Conservation (phyloP, 2,113 vertebrate species). For the Festucalex cinctus region DNA sequence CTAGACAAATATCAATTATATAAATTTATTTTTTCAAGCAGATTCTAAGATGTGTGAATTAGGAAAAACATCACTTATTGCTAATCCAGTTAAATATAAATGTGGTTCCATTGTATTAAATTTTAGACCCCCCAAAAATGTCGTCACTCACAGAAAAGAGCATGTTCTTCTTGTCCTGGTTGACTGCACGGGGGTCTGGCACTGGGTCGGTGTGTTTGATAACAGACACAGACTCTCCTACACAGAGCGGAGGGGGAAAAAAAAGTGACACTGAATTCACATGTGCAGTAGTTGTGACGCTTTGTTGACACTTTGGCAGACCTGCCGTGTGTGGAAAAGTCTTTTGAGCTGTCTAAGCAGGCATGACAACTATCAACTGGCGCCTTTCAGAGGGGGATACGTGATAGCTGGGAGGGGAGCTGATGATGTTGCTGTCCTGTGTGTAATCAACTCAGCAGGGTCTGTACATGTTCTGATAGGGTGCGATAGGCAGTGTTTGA, state of each 20-base stretch:
- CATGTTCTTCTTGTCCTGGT: slow-evolving; percentile 99
- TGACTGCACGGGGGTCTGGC: slow-evolving; percentile 95
- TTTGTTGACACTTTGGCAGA: slow-evolving; percentile 19
- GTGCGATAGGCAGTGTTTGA: slow-evolving; percentile 31
- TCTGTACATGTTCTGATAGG: slow-evolving; percentile 25
- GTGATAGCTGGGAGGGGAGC: slow-evolving; percentile 6
- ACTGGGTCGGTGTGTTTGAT: slow-evolving; percentile 99
- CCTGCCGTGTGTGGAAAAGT: slow-evolving; percentile 19
- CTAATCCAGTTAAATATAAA: too few species aligned
- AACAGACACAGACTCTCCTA: slow-evolving; percentile 97
- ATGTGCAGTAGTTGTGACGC: slow-evolving; percentile 2
- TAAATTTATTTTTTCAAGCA: too few species aligned
- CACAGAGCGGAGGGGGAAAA: slow-evolving; percentile 21
- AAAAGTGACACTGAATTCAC: background rate
- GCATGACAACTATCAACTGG: slow-evolving; percentile 35
- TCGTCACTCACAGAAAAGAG: slow-evolving; percentile 91
- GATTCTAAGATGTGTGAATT: too few species aligned
- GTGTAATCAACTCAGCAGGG: slow-evolving; percentile 32
- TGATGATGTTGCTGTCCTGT: slow-evolving; percentile 1
- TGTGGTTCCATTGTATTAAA: background rate
- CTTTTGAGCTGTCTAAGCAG: slow-evolving; percentile 26
- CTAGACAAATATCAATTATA: too few species aligned
- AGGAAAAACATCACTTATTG: too few species aligned
- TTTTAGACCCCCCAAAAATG: background rate
- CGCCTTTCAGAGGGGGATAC: slow-evolving; percentile 2